Percentiles rank a stretch among this genome's conserved stretches.
Evolutionary conservation across 2,888 invertebrate genomes (phyloP).

Genomic region (Polydesmus complanatus): DNA sequence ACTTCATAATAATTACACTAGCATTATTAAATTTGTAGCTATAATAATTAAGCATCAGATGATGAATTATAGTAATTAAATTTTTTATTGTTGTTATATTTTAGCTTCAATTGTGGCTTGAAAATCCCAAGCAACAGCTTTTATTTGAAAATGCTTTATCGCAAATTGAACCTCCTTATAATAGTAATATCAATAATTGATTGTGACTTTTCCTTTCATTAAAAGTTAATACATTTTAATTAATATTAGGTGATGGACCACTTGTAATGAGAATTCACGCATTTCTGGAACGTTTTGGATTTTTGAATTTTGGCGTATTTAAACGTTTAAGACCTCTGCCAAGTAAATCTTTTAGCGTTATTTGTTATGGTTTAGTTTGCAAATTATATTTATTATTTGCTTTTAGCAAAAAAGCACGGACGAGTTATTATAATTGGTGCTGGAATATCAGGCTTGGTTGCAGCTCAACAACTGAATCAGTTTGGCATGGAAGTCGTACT

Average conservation of each 20-base stretch:
- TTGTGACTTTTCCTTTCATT: background rate
- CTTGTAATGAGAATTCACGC: constrained; percentile 72
- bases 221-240: background rate
- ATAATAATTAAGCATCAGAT: no score
- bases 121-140: constrained; percentile 83
- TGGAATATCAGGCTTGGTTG: constrained; percentile 87
- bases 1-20: no score
- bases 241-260: constrained; percentile 47
- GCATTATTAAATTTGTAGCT: no score
- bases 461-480: constrained; percentile 84
- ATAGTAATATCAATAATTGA: constrained; percentile 41
- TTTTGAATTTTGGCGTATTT: constrained; percentile 94
- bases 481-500: constrained; percentile 93
- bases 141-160: constrained; percentile 65
- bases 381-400: constrained; percentile 11
- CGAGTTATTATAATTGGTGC: constrained; percentile 52
- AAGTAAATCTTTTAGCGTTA: constrained; percentile 21
- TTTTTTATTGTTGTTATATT: constrained; percentile 3
- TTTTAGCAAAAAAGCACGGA: constrained; percentile 34
- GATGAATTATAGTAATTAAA: no score
- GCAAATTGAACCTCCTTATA: constrained; percentile 74
- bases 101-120: constrained; percentile 80
- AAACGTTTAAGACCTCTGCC: constrained; percentile 54
- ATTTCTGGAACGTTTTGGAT: constrained; percentile 87
- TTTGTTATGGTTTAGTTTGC: background rate